These are phyloP conservation scores for Entomyzon cyanotis DNA, from an alignment of 2,113 vertebrate species.

Conservation along the genomic window DNA sequence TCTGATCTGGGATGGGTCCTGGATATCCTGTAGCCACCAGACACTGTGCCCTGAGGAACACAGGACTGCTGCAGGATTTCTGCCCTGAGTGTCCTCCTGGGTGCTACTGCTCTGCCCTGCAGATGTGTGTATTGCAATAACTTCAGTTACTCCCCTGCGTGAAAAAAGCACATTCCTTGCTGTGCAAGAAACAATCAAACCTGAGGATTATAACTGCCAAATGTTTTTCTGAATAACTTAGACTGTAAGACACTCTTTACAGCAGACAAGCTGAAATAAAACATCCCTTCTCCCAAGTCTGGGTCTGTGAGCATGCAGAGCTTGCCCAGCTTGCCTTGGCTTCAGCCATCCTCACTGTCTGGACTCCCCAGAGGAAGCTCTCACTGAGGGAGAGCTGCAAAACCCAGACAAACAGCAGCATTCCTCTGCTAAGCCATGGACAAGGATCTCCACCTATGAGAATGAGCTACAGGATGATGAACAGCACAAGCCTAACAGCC, in stretches of 20 bases:
- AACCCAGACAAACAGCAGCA: neutral
- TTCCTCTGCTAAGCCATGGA: neutral
- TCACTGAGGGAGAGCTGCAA: neutral
- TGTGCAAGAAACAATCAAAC: neutral
- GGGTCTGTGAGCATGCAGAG: neutral
- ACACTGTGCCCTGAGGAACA: neutral
- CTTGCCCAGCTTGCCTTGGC: neutral
- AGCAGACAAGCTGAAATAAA: neutral
- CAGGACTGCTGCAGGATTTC: neutral
- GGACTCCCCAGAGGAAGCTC: neutral
- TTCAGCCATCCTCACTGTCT: rapidly evolving
- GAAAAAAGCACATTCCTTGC: neutral
- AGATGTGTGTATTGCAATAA: neutral
- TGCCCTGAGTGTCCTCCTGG: neutral
- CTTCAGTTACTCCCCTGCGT: neutral
- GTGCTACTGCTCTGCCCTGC: neutral
- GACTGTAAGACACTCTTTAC: neutral
- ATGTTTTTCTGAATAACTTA: neutral
- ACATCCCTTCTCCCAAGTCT: neutral
- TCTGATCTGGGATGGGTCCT: rapidly evolving
- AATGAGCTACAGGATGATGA: neutral
- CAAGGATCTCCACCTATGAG: neutral
- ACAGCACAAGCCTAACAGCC: neutral
- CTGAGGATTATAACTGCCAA: neutral
- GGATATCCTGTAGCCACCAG: neutral